Evolutionary conservation across 2,113 vertebrate species (phyloP), one percentile per base, ranked within the genome.

Genomic region (pig (Sus scrofa)): DNA sequence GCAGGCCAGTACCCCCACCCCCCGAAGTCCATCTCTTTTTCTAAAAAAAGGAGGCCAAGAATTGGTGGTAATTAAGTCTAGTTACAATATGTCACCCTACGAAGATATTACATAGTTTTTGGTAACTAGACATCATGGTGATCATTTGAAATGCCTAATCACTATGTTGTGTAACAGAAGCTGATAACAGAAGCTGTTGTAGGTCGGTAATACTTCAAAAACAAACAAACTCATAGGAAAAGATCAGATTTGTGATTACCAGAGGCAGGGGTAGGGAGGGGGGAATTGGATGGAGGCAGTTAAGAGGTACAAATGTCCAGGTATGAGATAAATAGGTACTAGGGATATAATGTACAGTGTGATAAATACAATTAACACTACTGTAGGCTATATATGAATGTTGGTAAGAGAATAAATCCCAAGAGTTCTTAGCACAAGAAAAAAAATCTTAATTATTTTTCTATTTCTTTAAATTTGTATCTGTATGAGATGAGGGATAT

Each of bases 1-100:
- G 50, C n/a, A 44, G 67, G 32, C 58, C 34, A 32, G 20, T 2
- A 8, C 0, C 3, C 73, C 26, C 18, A 44, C 0, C 15, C 26
- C 58, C 24, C n/a, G n/a, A 6, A 18, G 32, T 24, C 32, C 81
- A 12, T 20, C 77, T 68, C 58, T 70, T 50, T 34, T 2, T 16
- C 39, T 52, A 9, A 14, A 77, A 39, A 79, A 30, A 58, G 32
- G 50, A 73, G 18, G 3, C 18, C 71, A 89, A 20, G 26, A 20
- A 26, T 67, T 3, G 10, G 27, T 26, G 27, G 32, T 32, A 15
- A 16, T 79, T 22, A 79, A 34, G 18, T 77, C 75, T 8, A 56
- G 52, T 24, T 44, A 44, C 71, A 15, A 68, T 32, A 32, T 14
- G 75, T 56, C 52, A 3, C 6, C 30, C 19, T 78, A 22, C 52